Percentiles rank a stretch among this genome's conserved stretches.
Conservation (phyloP, 2,888 invertebrate genomes). For the Nemapogon koenigi region DNA sequence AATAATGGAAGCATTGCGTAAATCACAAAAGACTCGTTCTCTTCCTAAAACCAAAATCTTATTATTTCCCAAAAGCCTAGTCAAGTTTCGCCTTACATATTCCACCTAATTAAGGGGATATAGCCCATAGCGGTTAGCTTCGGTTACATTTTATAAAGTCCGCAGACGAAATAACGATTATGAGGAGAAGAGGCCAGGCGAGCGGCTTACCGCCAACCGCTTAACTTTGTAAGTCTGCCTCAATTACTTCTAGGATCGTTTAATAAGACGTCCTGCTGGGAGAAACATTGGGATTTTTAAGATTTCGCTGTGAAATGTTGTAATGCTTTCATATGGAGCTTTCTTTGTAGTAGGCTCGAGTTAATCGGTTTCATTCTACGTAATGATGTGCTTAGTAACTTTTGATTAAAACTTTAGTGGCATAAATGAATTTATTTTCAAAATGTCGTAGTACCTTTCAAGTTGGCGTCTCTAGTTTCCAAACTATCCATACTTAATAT, state of each 20-base stretch:
- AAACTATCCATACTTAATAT: no score
- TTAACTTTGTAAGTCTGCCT: slow-evolving; percentile 60
- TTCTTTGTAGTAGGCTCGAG: not conserved
- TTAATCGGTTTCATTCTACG: no score
- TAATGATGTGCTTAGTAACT: no score
- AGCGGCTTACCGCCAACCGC: slow-evolving; percentile 44
- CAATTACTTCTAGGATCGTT: slow-evolving; percentile 49
- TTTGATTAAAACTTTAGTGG: no score
- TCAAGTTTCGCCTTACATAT: no score
- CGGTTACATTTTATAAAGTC: slow-evolving; percentile 42
- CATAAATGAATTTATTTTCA: no score
- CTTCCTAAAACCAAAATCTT: no score
- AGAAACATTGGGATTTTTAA: slow-evolving; percentile 45
- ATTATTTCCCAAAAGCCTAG: no score
- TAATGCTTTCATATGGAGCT: not conserved
- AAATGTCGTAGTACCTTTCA: no score
- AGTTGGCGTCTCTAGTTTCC: no score
- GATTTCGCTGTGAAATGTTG: slow-evolving; percentile 26
- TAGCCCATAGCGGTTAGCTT: not conserved
- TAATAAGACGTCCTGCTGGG: slow-evolving; percentile 41
- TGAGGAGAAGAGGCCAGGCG: slow-evolving; percentile 32
- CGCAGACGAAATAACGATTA: slow-evolving; percentile 62
- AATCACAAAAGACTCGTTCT: no score
- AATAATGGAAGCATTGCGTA: no score
- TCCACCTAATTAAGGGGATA: slow-evolving; percentile 5